These are phyloP conservation scores for Tragopan temminckii DNA, from an alignment of 2,797 vertebrate species.

Conservation along the genomic window DNA sequence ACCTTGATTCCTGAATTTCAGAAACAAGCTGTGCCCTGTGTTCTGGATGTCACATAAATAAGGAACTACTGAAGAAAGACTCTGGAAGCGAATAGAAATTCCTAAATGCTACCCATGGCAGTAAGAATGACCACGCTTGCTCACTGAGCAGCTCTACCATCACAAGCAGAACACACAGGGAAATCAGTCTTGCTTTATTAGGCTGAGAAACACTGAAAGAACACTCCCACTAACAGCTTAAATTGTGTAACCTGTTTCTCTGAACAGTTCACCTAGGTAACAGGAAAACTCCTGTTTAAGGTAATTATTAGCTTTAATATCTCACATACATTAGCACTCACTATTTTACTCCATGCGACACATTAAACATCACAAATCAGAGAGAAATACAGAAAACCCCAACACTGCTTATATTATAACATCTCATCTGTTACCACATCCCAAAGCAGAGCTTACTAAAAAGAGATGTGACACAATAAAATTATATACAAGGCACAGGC, in stretches of 20 bases:
- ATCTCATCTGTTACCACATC: background rate
- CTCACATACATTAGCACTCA: background rate
- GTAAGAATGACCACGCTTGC: constrained; percentile 25
- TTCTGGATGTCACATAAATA: background rate
- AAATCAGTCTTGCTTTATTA: constrained; percentile 18
- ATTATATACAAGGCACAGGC: background rate
- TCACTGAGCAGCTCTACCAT: background rate
- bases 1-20: background rate
- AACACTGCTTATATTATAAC: background rate
- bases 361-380: background rate
- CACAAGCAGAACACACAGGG: background rate
- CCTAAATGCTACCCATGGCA: background rate
- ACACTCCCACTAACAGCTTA: constrained; percentile 4
- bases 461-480: background rate
- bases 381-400: background rate
- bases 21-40: background rate
- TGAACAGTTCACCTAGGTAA: background rate
- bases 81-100: constrained; percentile 17
- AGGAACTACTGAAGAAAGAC: constrained; percentile 10
- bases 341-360: background rate
- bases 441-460: background rate
- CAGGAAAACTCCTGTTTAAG: background rate
- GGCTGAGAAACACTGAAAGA: background rate
- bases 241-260: constrained; percentile 20
- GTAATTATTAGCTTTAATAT: background rate